Evolutionary conservation across 2,797 vertebrate genomes (phyloP).

Genomic region (Anguilla obscura): DNA sequence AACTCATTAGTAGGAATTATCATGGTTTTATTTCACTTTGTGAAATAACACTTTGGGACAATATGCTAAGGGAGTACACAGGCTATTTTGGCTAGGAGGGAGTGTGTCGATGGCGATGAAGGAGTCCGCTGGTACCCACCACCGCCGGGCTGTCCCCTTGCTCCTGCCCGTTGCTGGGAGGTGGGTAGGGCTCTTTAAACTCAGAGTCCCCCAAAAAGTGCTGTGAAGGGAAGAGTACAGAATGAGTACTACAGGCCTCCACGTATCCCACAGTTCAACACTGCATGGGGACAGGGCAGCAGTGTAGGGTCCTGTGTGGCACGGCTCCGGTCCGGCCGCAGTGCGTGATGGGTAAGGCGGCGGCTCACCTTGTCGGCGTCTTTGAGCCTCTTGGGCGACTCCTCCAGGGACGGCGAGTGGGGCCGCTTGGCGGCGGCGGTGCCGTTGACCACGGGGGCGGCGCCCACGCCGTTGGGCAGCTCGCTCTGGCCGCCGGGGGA

Average conservation of each 20-base stretch:
- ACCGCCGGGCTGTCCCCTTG: constrained; percentile 55
- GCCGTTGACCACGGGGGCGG: constrained; percentile 61
- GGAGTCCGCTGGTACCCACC: constrained; percentile 52
- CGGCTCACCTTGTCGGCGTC: constrained; percentile 79
- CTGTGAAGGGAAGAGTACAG: constrained; percentile 45
- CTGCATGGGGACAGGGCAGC: not conserved
- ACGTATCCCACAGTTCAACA: not conserved
- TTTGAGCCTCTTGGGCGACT: constrained; percentile 78
- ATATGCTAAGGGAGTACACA: too few relatives aligned
- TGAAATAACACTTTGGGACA: too few relatives aligned
- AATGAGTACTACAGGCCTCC: not conserved
- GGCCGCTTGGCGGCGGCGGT: constrained; percentile 74
- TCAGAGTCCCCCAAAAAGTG: constrained; percentile 61
- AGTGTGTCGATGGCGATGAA: not conserved
- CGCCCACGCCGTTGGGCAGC: constrained; percentile 56
- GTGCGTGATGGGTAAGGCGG: not conserved
- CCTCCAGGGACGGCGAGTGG: constrained; percentile 76
- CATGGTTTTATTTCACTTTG: too few relatives aligned
- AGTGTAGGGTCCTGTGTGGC: not conserved
- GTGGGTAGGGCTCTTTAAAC: constrained; percentile 76
- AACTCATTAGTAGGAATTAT: too few relatives aligned
- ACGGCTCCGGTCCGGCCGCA: not conserved
- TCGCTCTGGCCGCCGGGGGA: constrained; percentile 50
- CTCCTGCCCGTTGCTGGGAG: constrained; percentile 64
- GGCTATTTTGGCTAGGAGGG: too few relatives aligned